Evolutionary conservation across 2,113 vertebrate genomes (phyloP).

Genomic region (Rana temporaria): DNA sequence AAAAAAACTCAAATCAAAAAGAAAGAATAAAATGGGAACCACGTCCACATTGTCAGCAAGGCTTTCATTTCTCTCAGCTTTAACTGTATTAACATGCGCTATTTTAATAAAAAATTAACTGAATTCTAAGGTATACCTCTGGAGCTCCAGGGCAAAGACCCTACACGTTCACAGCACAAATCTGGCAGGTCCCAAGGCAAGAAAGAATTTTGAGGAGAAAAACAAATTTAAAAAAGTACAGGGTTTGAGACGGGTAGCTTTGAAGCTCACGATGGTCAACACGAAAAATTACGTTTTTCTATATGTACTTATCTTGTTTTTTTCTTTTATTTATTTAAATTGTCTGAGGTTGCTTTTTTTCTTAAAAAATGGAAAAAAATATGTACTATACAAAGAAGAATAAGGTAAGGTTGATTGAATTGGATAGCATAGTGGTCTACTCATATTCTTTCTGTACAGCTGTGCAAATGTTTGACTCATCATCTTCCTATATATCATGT

Average conservation of each 20-base stretch:
- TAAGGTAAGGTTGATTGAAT: slow-evolving; percentile 65
- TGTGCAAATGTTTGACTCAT: slow-evolving; percentile 77
- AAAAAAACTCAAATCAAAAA: slow-evolving; percentile 61
- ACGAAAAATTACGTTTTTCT: slow-evolving; percentile 45
- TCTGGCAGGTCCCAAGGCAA: slow-evolving; percentile 84
- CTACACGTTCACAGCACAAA: slow-evolving; percentile 82
- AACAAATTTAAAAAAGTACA: not conserved
- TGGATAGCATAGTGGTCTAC: slow-evolving; percentile 54
- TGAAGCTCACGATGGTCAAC: slow-evolving; percentile 47
- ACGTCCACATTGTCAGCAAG: slow-evolving; percentile 85
- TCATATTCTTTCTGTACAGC: slow-evolving; percentile 68
- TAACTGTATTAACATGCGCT: slow-evolving; percentile 63
- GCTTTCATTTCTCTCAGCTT: slow-evolving; percentile 65
- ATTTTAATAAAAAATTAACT: slow-evolving; percentile 61
- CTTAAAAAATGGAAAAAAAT: slow-evolving; percentile 55
- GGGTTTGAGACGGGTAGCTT: slow-evolving; percentile 73
- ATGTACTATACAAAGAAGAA: slow-evolving; percentile 67
- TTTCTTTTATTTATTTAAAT: slow-evolving; percentile 56
- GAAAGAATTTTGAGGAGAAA: slow-evolving; percentile 65
- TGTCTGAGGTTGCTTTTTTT: slow-evolving; percentile 53
- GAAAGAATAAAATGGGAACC: slow-evolving; percentile 70
- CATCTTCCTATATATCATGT: slow-evolving; percentile 60
- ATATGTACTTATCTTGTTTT: slow-evolving; percentile 41
- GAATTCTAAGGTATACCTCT: slow-evolving; percentile 63
- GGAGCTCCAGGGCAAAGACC: slow-evolving; percentile 59